Evolutionary conservation across 2,888 invertebrate genomes (phyloP), one percentile per base, ranked within the genome.

Genomic region (Bugulina stolonifera): DNA sequence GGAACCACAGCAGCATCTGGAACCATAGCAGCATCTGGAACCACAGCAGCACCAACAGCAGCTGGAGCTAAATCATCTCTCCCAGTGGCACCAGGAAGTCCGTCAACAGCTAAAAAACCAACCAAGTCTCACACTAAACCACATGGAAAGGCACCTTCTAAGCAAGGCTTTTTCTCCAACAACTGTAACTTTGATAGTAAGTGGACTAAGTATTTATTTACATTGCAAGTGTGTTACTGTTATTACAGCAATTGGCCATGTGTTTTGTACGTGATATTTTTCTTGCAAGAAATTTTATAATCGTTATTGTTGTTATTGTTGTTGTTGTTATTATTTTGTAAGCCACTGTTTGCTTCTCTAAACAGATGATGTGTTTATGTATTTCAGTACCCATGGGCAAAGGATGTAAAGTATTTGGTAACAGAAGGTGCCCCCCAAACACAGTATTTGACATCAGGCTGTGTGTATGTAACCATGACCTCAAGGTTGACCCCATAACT

Each of bases 401-500:
- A 32, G 34, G 32, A 5, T 64, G 64, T n/a, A 64, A 64, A 32
- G n/a, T 14, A n/a, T 64, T 64, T 32, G 32, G 32, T 10, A 64
- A 14, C n/a, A 64, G 32, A 32, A 27, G 32, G n/a, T 64, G 64
- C n/a, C 64, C 64, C 3, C 64, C 64, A 32, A 14, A 10, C 10
- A 64, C 64, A 32, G 32, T 27, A 32, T 64, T 32, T 32, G 64
- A 64, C 64, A 32, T 64, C 18, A 22, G 64, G n/a, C 32, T 25
- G 27, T 64, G 64, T 32, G 10, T 64, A 27, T 64, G 64, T n/a
- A 64, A 64, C n/a, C 64, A 64, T 32, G 29, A 27, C 2, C 18
- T 34, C 29, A 64, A 64, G n/a, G 64, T 64, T 29, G 64, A 64
- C 64, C 64, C 64, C 5, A 2, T 32, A 64, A 64, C 64, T 5